These are phyloP conservation scores for Belonocnema kinseyi DNA, from an alignment of 1,140 invertebrate genomes.

Conservation along the genomic window DNA sequence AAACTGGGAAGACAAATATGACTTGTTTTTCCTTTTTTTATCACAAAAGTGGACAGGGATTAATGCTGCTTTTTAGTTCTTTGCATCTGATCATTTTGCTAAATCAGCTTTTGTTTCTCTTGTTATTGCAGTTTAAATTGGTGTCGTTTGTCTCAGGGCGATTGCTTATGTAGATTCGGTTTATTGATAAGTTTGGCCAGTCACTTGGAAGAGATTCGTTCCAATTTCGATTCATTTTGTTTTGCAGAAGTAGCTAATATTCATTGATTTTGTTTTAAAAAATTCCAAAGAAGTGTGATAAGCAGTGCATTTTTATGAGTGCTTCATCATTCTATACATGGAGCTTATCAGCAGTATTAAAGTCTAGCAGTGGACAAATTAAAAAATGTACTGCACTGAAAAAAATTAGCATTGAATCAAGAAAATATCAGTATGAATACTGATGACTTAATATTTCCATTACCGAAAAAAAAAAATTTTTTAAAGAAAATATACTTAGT, in stretches of 20 bases:
- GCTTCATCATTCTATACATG: too few species aligned
- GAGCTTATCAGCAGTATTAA: too few species aligned
- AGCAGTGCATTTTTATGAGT: too few species aligned
- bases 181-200: slow-evolving; percentile 6
- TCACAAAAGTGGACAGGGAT: background rate
- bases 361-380: too few species aligned
- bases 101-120: background rate
- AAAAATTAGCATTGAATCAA: too few species aligned
- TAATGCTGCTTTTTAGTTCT: background rate
- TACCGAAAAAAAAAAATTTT: too few species aligned
- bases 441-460: too few species aligned
- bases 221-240: slow-evolving; percentile 7
- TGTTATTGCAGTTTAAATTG: slow-evolving; percentile 16
- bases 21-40: background rate
- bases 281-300: too few species aligned
- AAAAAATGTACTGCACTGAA: too few species aligned
- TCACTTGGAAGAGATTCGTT: slow-evolving; percentile 1
- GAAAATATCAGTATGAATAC: too few species aligned
- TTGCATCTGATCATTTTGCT: slow-evolving; percentile 4
- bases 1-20: background rate
- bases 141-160: slow-evolving; percentile 3
- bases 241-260: background rate
- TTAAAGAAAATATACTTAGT: too few species aligned
- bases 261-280: too few species aligned
- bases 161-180: slow-evolving; percentile 1